These are phyloP conservation scores for Amyelois transitella DNA, from an alignment of 1,140 invertebrate species.

Conservation along the genomic window DNA sequence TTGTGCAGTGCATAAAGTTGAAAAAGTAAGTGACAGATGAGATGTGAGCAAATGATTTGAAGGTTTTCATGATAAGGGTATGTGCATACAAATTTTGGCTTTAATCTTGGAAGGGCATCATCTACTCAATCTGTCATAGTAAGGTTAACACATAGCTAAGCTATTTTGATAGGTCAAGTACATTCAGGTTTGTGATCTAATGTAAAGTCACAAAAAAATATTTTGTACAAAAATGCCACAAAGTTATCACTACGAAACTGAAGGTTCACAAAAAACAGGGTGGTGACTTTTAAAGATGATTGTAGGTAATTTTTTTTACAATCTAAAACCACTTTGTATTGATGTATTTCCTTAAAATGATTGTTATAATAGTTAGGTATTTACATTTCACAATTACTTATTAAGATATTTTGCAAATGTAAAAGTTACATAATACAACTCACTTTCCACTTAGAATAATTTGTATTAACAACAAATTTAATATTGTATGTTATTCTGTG, in stretches of 20 bases:
- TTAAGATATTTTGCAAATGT: no score
- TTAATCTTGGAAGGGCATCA: constrained; percentile 17
- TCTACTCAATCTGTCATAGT: constrained; percentile 5
- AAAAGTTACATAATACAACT: no score
- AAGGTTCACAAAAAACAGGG: not conserved
- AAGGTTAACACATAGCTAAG: constrained; percentile 15
- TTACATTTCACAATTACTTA: no score
- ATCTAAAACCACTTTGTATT: not conserved
- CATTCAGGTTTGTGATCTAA: constrained; percentile 18
- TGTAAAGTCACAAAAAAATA: not conserved
- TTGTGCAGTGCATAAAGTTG: constrained; percentile 66
- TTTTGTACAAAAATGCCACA: not conserved
- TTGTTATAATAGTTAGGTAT: no score
- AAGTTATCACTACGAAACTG: constrained; percentile 10
- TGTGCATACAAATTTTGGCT: constrained; percentile 38
- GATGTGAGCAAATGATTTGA: constrained; percentile 45
- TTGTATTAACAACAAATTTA: no score
- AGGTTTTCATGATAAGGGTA: constrained; percentile 34
- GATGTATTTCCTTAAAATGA: no score
- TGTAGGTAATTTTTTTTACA: not conserved
- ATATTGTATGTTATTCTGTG: no score
- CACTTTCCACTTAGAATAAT: no score
- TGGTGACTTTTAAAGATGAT: constrained; percentile 18
- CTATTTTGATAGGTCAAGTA: constrained; percentile 10
- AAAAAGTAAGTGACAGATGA: constrained; percentile 51